These are phyloP conservation scores for Vimba vimba DNA, from an alignment of 2,113 vertebrate species.

Conservation along the genomic window DNA sequence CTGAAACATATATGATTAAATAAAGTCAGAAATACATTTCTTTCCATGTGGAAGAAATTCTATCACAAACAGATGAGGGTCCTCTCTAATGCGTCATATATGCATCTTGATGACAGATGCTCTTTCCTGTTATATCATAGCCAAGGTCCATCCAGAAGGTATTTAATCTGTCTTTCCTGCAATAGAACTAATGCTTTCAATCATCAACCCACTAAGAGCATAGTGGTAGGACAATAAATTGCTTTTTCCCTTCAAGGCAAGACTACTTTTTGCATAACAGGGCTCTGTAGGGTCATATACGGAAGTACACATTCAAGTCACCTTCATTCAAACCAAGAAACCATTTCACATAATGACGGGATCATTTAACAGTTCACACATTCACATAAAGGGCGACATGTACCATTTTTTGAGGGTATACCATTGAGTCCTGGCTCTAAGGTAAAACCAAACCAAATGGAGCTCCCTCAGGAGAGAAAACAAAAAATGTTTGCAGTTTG, in stretches of 20 bases:
- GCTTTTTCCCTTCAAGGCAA: background rate
- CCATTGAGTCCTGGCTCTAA: background rate
- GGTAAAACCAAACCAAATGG: background rate
- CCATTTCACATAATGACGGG: background rate
- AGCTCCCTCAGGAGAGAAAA: background rate
- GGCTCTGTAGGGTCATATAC: background rate
- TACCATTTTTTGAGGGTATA: background rate
- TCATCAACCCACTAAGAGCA: constrained; percentile 18
- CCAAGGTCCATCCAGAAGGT: constrained; percentile 25
- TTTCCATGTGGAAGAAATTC: background rate
- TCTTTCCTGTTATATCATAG: constrained; percentile 63
- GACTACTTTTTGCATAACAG: constrained; percentile 8
- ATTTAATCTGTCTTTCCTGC: constrained; percentile 19
- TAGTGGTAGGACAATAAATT: constrained; percentile 22
- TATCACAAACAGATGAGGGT: background rate
- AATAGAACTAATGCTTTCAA: constrained; percentile 33
- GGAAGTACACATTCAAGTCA: constrained; percentile 4
- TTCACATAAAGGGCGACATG: background rate
- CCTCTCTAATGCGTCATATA: constrained; percentile 55
- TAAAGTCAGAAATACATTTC: background rate
- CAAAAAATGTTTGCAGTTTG: background rate
- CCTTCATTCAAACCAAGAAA: background rate
- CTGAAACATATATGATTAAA: background rate
- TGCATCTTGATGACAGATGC: constrained; percentile 64
- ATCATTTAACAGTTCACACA: background rate